Conservation (phyloP, 2,797 vertebrate genomes). For the Platalea minor region DNA sequence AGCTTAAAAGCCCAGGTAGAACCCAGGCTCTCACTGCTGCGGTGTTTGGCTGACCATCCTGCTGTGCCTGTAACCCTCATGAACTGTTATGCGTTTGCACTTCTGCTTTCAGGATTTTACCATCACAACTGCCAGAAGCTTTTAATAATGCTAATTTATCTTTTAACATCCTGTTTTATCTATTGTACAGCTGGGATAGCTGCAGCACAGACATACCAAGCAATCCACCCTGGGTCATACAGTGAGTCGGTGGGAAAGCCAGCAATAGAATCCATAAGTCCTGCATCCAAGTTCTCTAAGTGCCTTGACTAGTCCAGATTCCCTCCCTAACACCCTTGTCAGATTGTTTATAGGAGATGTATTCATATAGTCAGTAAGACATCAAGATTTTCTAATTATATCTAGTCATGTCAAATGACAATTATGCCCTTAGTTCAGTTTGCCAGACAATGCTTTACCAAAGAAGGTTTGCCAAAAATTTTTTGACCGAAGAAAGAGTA, state of each 20-base stretch:
- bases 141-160: background rate
- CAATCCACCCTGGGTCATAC: background rate
- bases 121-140: background rate
- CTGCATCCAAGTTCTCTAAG: slow-evolving; percentile 32
- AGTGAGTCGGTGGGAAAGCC: slow-evolving; percentile 22
- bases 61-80: background rate
- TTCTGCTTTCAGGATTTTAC: background rate
- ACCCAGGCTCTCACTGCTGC: background rate
- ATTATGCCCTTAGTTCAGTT: slow-evolving; percentile 69
- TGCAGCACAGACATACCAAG: too few species aligned
- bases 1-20: background rate
- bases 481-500: slow-evolving; percentile 78
- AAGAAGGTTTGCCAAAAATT: slow-evolving; percentile 72
- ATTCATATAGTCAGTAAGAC: slow-evolving; percentile 77
- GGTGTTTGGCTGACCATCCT: background rate
- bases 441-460: slow-evolving; percentile 77
- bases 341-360: slow-evolving; percentile 74
- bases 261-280: slow-evolving; percentile 54
- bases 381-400: slow-evolving; percentile 82
- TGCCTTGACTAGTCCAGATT: slow-evolving; percentile 58
- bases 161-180: background rate
- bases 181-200: background rate
- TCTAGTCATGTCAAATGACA: slow-evolving; percentile 78
- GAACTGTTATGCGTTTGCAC: background rate
- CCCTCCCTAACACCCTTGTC: slow-evolving; percentile 69